Base-by-base conservation (phyloP, 1,140 invertebrate species). In the Panagrolaimus sp. region DNA sequence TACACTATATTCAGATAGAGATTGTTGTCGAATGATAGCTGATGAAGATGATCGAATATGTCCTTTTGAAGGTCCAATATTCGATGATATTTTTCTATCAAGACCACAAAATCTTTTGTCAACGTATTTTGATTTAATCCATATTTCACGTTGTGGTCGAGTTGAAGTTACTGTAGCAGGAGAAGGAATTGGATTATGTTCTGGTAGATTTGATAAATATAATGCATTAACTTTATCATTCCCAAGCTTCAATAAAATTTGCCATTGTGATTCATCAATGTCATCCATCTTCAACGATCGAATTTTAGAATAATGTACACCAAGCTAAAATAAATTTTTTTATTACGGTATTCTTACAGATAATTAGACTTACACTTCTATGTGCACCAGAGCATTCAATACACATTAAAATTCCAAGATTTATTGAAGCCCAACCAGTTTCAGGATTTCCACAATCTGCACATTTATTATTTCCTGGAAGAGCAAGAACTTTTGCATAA, bases 251-350 rank as follows among this genome's bases (percentile, higher is more conserved):
- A 90, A 89, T 91, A 97, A 96, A 7, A 97, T 91, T 87, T 95
- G 94, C 12, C 95, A 86, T 73, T 94, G 90, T 84, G 96, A 93
- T 8, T 90, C 90, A 83, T 96, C 94, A 91, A 94, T 95, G 58
- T 91, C 90, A 83, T 98, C 95, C 70, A 97, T 85, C 0, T 91
- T 96, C n/a, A 98, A 85, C 0, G 93, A 96, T 63, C 94, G 88
- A 1, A 98, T 93, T 88, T 98, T 98, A 71, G 92, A 96, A 73
- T 95, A 89, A 83, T 96, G 95, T 1, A 97, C 95, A 12, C 95
- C 95, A 5, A 83, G 69, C n/a, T n/a, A n/a, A n/a, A n/a, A n/a
- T n/a, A n/a, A n/a, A n/a, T n/a, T n/a, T n/a, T n/a, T n/a, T n/a
- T n/a, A n/a, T n/a, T n/a, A n/a, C n/a, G n/a, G n/a, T n/a, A n/a